Conservation (phyloP, 2,797 vertebrate species). For the Anguilla megastoma region DNA sequence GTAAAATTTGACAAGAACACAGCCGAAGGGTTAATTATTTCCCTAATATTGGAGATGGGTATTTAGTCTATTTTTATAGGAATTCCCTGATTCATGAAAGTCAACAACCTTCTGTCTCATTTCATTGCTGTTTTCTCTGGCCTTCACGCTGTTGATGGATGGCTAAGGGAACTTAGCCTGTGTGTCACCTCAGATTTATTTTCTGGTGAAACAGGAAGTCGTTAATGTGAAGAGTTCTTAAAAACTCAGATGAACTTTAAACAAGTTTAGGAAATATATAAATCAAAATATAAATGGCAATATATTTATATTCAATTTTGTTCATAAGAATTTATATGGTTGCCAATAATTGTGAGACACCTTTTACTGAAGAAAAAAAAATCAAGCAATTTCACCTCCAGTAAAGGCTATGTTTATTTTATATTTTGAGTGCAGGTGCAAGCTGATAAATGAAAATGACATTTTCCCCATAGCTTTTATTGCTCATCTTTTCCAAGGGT, state of each 20-base stretch:
- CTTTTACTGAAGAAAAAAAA: neutral
- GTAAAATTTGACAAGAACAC: too few relatives aligned
- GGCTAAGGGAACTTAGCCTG: neutral
- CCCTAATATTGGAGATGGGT: too few relatives aligned
- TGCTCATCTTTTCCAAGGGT: neutral
- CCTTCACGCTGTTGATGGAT: neutral
- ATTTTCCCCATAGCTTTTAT: neutral
- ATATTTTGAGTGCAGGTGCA: neutral
- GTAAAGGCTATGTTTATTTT: neutral
- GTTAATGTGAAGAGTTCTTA: neutral
- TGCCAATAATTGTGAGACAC: neutral
- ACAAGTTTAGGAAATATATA: neutral
- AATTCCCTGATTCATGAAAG: neutral
- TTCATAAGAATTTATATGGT: neutral
- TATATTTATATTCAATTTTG: neutral
- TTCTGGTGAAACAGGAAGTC: neutral
- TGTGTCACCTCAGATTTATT: neutral
- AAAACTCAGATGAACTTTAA: neutral
- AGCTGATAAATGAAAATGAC: neutral
- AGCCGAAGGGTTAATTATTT: too few relatives aligned
- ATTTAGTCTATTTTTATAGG: neutral
- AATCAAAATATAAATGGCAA: neutral
- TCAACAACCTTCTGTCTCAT: neutral
- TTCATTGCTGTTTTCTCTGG: neutral
- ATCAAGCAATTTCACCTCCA: neutral